Evolutionary conservation across 2,797 vertebrate species (phyloP), one percentile per base, ranked within the genome.

Genomic region (Jordanella pulchra): DNA sequence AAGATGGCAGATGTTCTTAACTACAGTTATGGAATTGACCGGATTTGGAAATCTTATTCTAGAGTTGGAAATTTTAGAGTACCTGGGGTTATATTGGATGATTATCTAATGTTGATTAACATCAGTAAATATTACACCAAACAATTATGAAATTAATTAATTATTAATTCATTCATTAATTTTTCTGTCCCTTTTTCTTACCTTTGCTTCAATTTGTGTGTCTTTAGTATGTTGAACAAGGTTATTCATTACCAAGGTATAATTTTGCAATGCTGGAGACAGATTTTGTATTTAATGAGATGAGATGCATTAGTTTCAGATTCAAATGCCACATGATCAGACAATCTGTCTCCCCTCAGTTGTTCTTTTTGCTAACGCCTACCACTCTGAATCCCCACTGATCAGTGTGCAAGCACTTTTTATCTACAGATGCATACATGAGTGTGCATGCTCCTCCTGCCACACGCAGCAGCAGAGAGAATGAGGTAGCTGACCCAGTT

Each of bases 401-500:
- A 73, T 30, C 48, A 61, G 66, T 5, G 17, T 67, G 65, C 77
- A 71, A 28, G 47, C 44, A 10, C n/a, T 77, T 27, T 75, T 65
- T 77, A 48, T 61, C 39, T 69, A 21, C 55, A 56, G 65, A 67
- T 27, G 28, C 30, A 53, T 32, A 39, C 27, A 48, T 35, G 27
- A 18, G 17, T 18, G 27, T 28, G n/a, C 56, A 73, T 69, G 45
- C 30, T 47, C 60, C 72, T 67, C 60, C 35, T 68, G n/a, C 51
- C 35, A 69, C 28, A 64, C 67, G 72, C 75, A 35, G 32, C 65
- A 69, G 35, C 54, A 54, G 60, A 48, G 50, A 67, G 69, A 44
- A 35, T 3, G 18, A 51, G 61, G 58, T 75, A 73, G 35, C 63
- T 89, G 88, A 86, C 86, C 86, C 84, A 88, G 69, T 83, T 89